Percentiles rank a stretch among this genome's conserved stretches.
Evolutionary conservation across 2,113 vertebrate genomes (phyloP).

Genomic region (Syngnathus scovelli): DNA sequence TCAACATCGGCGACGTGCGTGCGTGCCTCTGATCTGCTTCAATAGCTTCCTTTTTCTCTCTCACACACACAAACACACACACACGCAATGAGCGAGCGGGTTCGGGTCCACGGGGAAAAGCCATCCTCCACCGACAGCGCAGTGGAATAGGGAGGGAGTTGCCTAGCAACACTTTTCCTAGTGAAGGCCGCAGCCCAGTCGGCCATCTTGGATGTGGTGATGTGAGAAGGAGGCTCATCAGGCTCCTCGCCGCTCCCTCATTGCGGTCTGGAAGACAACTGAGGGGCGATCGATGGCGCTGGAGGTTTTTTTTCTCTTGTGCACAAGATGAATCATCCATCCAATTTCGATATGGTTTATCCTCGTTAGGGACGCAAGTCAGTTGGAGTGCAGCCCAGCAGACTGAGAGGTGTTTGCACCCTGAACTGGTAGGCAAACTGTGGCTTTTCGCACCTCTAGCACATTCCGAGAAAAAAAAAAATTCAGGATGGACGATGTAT

Average conservation of each 20-base stretch:
- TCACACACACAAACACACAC: conserved; percentile 6
- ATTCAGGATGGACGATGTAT: neutral
- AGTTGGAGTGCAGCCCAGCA: no score
- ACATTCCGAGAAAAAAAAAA: neutral
- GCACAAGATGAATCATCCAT: neutral
- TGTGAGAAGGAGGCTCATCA: conserved; percentile 56
- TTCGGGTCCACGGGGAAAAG: conserved; percentile 56
- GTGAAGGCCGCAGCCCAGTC: conserved; percentile 43
- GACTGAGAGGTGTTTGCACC: neutral
- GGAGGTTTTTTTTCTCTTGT: conserved; percentile 39
- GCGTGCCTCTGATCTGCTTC: conserved; percentile 38
- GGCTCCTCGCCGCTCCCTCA: conserved; percentile 15
- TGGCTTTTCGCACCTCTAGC: no score
- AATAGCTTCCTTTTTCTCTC: conserved; percentile 39
- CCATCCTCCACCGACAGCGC: conserved; percentile 63
- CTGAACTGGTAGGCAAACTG: neutral
- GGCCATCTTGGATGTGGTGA: conserved; percentile 68
- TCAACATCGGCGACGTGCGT: conserved; percentile 56
- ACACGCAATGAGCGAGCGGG: conserved; percentile 8
- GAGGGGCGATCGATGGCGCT: conserved; percentile 25
- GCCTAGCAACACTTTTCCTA: conserved; percentile 62
- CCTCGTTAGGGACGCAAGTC: neutral
- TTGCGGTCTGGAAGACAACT: conserved; percentile 30
- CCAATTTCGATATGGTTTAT: neutral
- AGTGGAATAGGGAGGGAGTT: conserved; percentile 63